phyloP scores from a whole-genome alignment of 2,113 vertebrate genomes.

The Herpetotheres cachinnans region DNA sequence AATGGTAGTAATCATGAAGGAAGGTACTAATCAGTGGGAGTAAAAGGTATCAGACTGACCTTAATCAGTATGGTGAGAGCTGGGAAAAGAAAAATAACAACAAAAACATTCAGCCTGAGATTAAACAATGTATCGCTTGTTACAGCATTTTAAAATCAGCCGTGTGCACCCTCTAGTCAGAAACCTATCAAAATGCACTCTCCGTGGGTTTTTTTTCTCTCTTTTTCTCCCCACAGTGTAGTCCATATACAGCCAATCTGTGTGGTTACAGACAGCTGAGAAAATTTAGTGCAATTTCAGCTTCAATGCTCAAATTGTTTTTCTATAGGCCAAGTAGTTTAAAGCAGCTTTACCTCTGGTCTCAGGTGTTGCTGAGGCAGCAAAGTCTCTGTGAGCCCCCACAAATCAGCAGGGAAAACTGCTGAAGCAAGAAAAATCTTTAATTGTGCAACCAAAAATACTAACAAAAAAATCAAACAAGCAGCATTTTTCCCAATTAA shows the following conservation, averaged over 20 bases:
- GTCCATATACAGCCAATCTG: background rate
- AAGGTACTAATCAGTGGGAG: background rate
- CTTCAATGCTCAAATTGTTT: constrained; percentile 58
- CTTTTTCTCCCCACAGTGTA: background rate
- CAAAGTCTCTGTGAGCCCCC: constrained; percentile 25
- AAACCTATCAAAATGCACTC: background rate
- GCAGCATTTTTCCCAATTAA: constrained; percentile 1
- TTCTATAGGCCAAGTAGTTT: constrained; percentile 56
- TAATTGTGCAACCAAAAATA: constrained; percentile 49
- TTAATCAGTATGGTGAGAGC: background rate
- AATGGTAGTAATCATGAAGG: background rate
- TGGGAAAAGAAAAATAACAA: background rate
- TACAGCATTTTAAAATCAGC: background rate
- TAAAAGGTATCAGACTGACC: background rate
- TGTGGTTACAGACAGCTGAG: constrained; percentile 28
- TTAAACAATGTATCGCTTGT: background rate
- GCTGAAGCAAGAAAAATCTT: constrained; percentile 65
- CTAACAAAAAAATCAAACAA: constrained; percentile 13
- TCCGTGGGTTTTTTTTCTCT: background rate
- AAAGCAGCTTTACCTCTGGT: constrained; percentile 59
- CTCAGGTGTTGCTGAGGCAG: constrained; percentile 62
- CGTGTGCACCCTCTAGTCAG: background rate
- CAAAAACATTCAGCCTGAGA: background rate
- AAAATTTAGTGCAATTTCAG: constrained; percentile 60
- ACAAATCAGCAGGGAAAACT: constrained; percentile 62